Percentiles rank a stretch among this genome's conserved stretches.
Conservation (phyloP, 2,113 vertebrate species). For the Fulmarus glacialis region DNA sequence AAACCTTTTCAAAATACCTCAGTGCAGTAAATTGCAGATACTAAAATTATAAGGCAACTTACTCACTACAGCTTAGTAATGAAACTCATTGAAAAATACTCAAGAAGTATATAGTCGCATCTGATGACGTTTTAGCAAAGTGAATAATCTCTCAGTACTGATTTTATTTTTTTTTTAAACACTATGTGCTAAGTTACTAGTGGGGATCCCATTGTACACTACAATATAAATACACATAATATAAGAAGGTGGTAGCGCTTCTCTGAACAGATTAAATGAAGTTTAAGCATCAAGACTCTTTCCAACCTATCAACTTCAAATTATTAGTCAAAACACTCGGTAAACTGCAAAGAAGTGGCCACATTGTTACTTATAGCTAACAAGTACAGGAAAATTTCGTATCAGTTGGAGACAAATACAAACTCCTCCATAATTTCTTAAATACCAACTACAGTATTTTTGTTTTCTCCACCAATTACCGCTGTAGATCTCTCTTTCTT, state of each 20-base stretch:
- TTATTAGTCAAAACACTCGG: neutral
- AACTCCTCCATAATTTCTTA: neutral
- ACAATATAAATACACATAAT: neutral
- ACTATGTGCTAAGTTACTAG: neutral
- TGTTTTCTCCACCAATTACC: neutral
- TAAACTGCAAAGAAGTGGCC: neutral
- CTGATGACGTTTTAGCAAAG: neutral
- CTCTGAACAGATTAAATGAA: neutral
- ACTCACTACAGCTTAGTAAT: neutral
- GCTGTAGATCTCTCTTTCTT: neutral
- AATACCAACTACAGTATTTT: neutral
- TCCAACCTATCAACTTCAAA: neutral
- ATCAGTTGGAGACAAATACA: neutral
- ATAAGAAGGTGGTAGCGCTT: neutral
- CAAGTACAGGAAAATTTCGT: neutral
- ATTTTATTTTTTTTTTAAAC: neutral
- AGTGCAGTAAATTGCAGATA: neutral
- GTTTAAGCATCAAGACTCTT: neutral
- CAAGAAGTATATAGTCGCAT: neutral
- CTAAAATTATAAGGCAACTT: neutral
- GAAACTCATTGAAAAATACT: neutral
- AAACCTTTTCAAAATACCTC: neutral
- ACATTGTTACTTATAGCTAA: neutral
- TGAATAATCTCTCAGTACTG: neutral
- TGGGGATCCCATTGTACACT: accelerated